Conservation (phyloP, 2,888 invertebrate species). For the Cephus spinipes region DNA sequence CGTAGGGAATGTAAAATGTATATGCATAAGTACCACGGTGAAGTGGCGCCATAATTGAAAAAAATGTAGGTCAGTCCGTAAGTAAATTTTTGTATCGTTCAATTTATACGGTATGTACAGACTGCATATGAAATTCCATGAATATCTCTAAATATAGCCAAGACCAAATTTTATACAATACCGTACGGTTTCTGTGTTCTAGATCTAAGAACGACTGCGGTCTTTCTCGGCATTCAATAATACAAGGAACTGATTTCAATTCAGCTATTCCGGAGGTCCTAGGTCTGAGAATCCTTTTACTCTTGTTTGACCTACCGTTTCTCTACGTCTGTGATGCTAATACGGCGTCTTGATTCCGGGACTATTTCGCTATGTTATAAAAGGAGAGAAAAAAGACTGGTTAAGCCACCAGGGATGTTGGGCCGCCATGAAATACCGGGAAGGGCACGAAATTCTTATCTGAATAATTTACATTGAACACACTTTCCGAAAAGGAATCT, state of each 20-base stretch:
- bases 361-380: slow-evolving; percentile 42
- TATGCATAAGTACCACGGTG: background rate
- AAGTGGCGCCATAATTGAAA: background rate
- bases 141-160: background rate
- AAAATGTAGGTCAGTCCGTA: background rate
- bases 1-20: background rate
- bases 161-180: background rate
- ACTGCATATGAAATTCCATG: background rate
- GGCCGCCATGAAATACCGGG: slow-evolving; percentile 48
- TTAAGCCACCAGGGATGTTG: slow-evolving; percentile 35
- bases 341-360: slow-evolving; percentile 51
- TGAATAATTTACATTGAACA: slow-evolving; percentile 1
- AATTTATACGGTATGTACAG: background rate
- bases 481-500: background rate
- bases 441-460: slow-evolving; percentile 28
- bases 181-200: background rate
- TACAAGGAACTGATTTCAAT: slow-evolving; percentile 52
- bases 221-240: background rate
- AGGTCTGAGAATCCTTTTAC: slow-evolving; percentile 16
- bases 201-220: background rate
- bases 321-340: slow-evolving; percentile 57
- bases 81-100: background rate
- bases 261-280: slow-evolving; percentile 44
- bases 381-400: slow-evolving; percentile 24
- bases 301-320: slow-evolving; percentile 27